phyloP scores from a whole-genome alignment of 2,113 vertebrate species.

The Phocoena sinus region DNA sequence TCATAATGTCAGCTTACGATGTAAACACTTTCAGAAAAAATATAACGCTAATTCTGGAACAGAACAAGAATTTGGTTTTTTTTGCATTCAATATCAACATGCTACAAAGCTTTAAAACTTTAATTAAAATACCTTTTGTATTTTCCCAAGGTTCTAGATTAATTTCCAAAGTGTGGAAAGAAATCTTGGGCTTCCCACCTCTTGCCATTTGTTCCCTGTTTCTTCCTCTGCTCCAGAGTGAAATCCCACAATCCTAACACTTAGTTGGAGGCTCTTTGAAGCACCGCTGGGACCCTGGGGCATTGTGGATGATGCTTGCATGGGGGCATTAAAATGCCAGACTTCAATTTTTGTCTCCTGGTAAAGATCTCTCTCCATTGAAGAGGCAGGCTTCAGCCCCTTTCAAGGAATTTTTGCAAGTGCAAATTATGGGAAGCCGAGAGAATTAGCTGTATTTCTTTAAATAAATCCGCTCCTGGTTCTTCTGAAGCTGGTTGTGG shows the following conservation, averaged over 20 bases:
- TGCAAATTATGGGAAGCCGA: slow-evolving; percentile 61
- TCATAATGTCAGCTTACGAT: background rate
- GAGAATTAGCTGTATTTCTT: slow-evolving; percentile 62
- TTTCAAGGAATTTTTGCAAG: slow-evolving; percentile 63
- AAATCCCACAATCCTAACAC: background rate
- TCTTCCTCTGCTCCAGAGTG: background rate
- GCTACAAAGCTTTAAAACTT: background rate
- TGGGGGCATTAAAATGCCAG: slow-evolving; percentile 69
- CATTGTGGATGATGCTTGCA: slow-evolving; percentile 69
- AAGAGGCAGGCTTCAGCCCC: background rate
- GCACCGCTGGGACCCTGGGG: background rate
- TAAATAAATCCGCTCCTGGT: slow-evolving; percentile 47
- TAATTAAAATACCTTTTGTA: background rate
- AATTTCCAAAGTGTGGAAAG: slow-evolving; percentile 52
- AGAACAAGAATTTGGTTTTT: background rate
- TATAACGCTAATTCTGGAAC: background rate
- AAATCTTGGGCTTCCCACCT: background rate
- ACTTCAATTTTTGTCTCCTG: slow-evolving; percentile 56
- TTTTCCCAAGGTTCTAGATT: slow-evolving; percentile 30
- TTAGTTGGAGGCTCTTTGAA: slow-evolving; percentile 32
- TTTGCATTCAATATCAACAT: slow-evolving; percentile 8
- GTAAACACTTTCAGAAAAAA: slow-evolving; percentile 36
- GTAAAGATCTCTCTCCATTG: slow-evolving; percentile 36
- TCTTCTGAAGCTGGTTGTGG: slow-evolving; percentile 60
- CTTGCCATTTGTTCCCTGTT: background rate